Base-by-base conservation (phyloP, 2,888 invertebrate genomes). In the Apantesis nais region DNA sequence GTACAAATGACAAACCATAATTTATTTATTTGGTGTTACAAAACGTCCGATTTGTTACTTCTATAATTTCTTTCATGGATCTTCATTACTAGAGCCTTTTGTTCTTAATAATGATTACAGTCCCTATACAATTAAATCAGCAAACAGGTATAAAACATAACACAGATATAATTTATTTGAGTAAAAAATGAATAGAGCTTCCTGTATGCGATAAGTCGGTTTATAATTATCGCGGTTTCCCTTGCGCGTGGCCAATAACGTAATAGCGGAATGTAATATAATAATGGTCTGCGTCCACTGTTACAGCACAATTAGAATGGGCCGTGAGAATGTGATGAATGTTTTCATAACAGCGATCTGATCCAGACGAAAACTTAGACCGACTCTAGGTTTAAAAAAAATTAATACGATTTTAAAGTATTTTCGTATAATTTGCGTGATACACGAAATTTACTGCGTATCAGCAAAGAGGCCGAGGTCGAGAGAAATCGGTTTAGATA, bases 401-500 rank as follows among this genome's bases (percentile, higher is more conserved):
- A 65, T 67, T 72, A 58, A 68, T 63, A 67, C 58, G 31, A 62
- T 64, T 62, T 68, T 29, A 31, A 66, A 66, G 19, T 68, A 64
- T 12, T 58, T 37, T 39, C 9, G 22, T 52, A 7, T 52, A 37
- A 77, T 77, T 80, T 77, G 88, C 88, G 88, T 88, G 88, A 84
- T 87, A 82, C 86, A 87, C 86, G 87, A 89, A 86, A 81, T 82
- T 79, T 79, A 78, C 76, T 88, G 90, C 91, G 89, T 91, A 90
- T 86, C 85, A 22, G 22, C 22, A n/a, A 48, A 81, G 86, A 86
- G 88, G 90, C 86, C 92, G 91, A 89, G 91, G 93, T 87, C 88
- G 79, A 90, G 93, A 89, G 93, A 94, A 93, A 95, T 93, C 94
- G 91, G 88, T 86, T 85, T 78, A 84, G 84, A 85, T 78, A 82